phyloP scores from a whole-genome alignment of 1,140 invertebrate genomes.

The Linepithema humile region DNA sequence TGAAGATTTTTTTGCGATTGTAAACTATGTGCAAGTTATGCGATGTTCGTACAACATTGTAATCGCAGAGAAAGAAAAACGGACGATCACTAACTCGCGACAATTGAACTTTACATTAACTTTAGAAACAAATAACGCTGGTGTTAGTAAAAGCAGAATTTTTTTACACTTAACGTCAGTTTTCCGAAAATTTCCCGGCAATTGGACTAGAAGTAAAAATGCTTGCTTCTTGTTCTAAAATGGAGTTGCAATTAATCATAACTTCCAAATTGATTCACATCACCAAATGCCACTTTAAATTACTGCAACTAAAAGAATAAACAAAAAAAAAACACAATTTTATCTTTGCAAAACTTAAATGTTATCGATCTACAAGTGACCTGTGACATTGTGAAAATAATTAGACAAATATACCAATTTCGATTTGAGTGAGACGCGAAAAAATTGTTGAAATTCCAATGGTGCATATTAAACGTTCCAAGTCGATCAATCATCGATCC shows the following conservation, averaged over 20 bases:
- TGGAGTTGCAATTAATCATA: too few species aligned
- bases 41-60: background rate
- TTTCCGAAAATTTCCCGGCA: background rate
- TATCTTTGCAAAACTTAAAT: too few species aligned
- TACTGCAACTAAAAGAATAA: too few species aligned
- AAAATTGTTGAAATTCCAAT: background rate
- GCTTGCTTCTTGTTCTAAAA: too few species aligned
- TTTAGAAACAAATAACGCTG: background rate
- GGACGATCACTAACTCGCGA: background rate
- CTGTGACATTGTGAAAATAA: slow-evolving; percentile 31
- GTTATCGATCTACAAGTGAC: too few species aligned
- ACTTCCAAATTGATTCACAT: too few species aligned
- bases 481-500: background rate
- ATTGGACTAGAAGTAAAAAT: too few species aligned
- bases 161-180: background rate
- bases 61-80: background rate
- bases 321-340: too few species aligned
- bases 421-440: background rate
- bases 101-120: background rate
- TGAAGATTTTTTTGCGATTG: too few species aligned
- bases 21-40: slow-evolving; percentile 19
- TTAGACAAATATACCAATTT: background rate
- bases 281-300: too few species aligned
- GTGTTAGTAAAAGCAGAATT: slow-evolving; percentile 8
- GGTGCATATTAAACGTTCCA: background rate